phyloP scores from a whole-genome alignment of 2,113 vertebrate genomes.

The Podiceps cristatus region DNA sequence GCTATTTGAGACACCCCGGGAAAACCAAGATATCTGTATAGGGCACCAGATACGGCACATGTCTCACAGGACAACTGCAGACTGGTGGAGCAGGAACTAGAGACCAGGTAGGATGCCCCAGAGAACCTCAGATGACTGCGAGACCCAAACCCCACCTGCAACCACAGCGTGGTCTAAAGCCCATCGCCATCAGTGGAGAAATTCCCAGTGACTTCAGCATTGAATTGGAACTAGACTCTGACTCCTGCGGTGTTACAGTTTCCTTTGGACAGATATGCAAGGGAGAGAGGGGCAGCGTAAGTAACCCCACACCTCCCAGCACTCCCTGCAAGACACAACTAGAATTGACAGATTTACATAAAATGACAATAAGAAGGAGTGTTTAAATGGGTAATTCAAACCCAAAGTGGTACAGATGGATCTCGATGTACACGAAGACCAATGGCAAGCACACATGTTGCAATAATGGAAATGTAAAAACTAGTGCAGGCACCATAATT shows the following conservation, averaged over 20 bases:
- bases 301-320: not conserved
- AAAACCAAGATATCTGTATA: not conserved
- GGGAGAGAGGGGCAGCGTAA: not conserved
- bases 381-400: not conserved
- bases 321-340: not conserved
- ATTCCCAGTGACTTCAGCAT: not conserved
- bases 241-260: not conserved
- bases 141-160: not conserved
- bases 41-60: rapidly evolving
- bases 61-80: not conserved
- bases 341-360: not conserved
- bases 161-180: rapidly evolving
- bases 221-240: not conserved
- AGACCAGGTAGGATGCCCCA: not conserved
- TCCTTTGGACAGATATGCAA: not conserved
- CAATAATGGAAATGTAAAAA: not conserved
- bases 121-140: not conserved
- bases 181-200: not conserved
- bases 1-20: not conserved
- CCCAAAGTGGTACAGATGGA: not conserved
- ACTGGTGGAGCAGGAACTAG: not conserved
- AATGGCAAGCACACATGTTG: rapidly evolving
- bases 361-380: not conserved
- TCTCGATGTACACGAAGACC: not conserved
- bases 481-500: not conserved